Conservation (phyloP, 2,113 vertebrate genomes). For the Festucalex cinctus region DNA sequence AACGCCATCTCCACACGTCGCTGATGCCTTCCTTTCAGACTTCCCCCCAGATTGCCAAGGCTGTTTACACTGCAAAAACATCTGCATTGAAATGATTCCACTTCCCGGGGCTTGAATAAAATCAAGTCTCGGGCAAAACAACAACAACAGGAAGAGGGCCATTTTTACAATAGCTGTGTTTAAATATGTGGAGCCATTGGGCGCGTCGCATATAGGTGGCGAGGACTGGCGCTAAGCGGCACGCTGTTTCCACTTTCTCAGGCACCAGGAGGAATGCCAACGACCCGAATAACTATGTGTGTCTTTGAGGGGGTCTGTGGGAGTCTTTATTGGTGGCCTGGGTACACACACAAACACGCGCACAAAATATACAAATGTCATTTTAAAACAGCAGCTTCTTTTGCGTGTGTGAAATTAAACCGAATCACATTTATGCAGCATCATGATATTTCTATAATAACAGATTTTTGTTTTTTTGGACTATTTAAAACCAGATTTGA, state of each 20-base stretch:
- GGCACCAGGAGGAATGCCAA: constrained; percentile 19
- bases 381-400: not conserved
- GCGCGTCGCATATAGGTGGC: constrained; percentile 50
- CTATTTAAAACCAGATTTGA: not conserved
- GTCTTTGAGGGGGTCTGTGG: not conserved
- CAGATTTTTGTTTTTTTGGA: not conserved
- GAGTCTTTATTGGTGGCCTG: not conserved
- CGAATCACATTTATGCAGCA: too few relatives aligned
- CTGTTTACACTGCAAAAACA: constrained; percentile 79
- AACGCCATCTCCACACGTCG: constrained; percentile 43
- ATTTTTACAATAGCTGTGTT: constrained; percentile 75
- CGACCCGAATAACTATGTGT: constrained; percentile 16
- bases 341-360: not conserved
- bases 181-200: constrained; percentile 65
- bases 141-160: constrained; percentile 79
- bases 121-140: constrained; percentile 66
- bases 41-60: constrained; percentile 44
- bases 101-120: constrained; percentile 78
- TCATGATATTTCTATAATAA: too few relatives aligned
- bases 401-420: not conserved
- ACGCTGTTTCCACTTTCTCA: constrained; percentile 51
- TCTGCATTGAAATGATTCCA: constrained; percentile 80
- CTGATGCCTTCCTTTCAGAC: constrained; percentile 45
- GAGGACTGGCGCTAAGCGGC: constrained; percentile 42
- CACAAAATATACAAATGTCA: not conserved